Percentiles rank a stretch among this genome's conserved stretches.
phyloP scores from a whole-genome alignment of 2,113 vertebrate species.

The Sorex fumeus region DNA sequence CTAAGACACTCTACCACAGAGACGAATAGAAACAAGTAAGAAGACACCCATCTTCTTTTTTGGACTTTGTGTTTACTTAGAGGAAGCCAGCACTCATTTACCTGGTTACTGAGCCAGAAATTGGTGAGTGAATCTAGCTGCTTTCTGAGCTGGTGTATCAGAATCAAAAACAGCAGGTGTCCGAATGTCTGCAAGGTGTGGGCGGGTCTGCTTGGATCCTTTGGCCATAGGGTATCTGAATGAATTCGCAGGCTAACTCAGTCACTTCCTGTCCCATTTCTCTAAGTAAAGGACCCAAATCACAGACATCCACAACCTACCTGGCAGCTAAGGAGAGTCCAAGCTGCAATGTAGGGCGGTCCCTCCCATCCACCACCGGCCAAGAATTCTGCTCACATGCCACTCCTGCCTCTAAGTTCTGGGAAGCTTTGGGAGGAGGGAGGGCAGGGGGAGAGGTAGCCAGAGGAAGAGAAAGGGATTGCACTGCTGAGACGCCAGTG shows the following conservation, averaged over 20 bases:
- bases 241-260: background rate
- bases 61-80: too few species aligned
- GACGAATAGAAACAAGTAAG: too few species aligned
- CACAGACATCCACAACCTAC: background rate
- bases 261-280: background rate
- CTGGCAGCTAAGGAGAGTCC: background rate
- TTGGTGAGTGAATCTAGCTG: background rate
- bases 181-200: background rate
- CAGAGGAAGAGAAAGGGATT: too few species aligned
- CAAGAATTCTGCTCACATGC: too few species aligned
- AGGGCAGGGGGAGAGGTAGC: background rate
- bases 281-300: constrained; percentile 34
- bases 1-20: too few species aligned
- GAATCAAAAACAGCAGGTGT: background rate
- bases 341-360: background rate
- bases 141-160: background rate
- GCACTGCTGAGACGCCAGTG: background rate
- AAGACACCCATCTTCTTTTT: too few species aligned
- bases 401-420: too few species aligned
- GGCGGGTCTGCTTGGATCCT: too few species aligned
- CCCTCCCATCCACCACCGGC: accelerated
- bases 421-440: accelerated
- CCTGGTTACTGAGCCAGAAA: too few species aligned
- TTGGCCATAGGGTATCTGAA: background rate
- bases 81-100: too few species aligned